phyloP scores from a whole-genome alignment of 2,113 vertebrate species.

The Nestor notabilis region DNA sequence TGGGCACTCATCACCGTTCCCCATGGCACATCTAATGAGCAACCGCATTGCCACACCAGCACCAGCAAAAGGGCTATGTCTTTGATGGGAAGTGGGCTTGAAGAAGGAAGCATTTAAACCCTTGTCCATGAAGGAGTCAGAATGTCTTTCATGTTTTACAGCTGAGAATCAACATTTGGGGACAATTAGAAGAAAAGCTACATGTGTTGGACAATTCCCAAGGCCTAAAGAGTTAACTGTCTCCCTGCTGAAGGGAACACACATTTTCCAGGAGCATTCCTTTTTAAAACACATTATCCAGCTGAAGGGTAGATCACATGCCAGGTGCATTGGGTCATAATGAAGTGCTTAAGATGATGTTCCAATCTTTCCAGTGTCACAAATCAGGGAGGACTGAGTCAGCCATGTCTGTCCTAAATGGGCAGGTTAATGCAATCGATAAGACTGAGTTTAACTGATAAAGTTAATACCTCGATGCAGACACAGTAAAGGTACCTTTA shows the following conservation, averaged over 20 bases:
- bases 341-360: background rate
- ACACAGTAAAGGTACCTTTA: background rate
- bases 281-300: background rate
- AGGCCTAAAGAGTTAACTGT: background rate
- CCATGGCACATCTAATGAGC: background rate
- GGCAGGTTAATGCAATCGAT: background rate
- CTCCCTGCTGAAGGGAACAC: background rate
- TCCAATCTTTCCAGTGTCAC: background rate
- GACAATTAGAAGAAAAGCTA: background rate
- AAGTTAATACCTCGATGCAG: background rate
- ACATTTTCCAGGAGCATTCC: background rate
- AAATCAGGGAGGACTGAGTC: background rate
- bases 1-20: accelerated
- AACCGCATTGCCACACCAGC: background rate
- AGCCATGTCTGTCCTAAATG: background rate
- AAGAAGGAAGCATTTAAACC: background rate
- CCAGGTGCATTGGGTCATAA: background rate
- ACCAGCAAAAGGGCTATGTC: background rate
- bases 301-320: background rate
- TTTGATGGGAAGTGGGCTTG: background rate
- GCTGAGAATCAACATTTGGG: background rate
- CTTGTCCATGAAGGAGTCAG: background rate
- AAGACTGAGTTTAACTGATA: background rate
- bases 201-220: background rate
- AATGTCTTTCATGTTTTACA: conserved; percentile 4